phyloP scores from a whole-genome alignment of 1,140 invertebrate species.

The Diorhabda sublineata region DNA sequence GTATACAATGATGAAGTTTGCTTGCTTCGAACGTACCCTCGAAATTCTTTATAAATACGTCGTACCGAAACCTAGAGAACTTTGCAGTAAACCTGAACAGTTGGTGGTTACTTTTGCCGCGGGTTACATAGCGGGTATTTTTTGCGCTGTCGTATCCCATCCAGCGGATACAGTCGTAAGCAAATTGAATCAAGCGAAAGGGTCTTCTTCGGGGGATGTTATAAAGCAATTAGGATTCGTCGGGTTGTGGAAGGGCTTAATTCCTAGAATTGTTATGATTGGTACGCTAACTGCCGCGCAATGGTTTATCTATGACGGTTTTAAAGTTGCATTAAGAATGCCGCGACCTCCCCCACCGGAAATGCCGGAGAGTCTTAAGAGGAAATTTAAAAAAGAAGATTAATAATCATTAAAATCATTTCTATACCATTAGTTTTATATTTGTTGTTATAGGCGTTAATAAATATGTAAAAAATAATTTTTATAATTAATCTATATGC shows the following conservation, averaged over 20 bases:
- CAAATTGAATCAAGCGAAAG: conserved; percentile 94
- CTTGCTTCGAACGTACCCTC: conserved; percentile 97
- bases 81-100: conserved; percentile 93
- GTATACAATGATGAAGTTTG: conserved; percentile 99
- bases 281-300: conserved; percentile 97
- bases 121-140: conserved; percentile 99
- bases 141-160: conserved; percentile 99
- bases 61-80: conserved; percentile 54
- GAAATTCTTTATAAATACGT: conserved; percentile 88
- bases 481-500: no score
- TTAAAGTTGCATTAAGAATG: conserved; percentile 81
- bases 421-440: no score
- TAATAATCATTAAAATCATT: not conserved
- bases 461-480: no score
- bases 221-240: conserved; percentile 55
- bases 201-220: conserved; percentile 71
- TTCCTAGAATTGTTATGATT: conserved; percentile 99
- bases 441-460: no score
- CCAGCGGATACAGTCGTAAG: conserved; percentile 99
- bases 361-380: conserved; percentile 95
- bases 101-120: conserved; percentile 94
- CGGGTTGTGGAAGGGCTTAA: conserved; percentile 94
- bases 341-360: conserved; percentile 96
- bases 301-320: conserved; percentile 99
- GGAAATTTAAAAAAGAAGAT: conserved; percentile 60